Evolutionary conservation across 2,113 vertebrate genomes (phyloP), one percentile per base, ranked within the genome.

Genomic region (Catharus bicknelli): DNA sequence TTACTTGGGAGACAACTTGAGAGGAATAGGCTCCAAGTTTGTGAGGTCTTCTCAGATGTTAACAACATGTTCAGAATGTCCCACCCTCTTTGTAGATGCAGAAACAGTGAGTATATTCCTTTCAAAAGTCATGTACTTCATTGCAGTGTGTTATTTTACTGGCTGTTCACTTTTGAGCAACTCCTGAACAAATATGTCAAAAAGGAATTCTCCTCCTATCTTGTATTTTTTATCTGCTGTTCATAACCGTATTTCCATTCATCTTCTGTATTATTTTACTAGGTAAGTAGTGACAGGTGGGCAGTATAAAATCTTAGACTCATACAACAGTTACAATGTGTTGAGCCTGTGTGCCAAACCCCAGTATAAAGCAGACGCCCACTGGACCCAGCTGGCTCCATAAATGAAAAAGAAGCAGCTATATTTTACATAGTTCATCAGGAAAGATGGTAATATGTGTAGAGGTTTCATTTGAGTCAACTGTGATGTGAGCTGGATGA

Each of bases 1-100:
- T 91, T 99, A 99, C 95, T 98, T 99, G 38, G 99, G 99, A 47
- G 99, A 99, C 79, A 98, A 99, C 64, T 97, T 99, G 74, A 98
- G 99, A 78, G 99, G 99, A 77, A 99, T 99, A 57, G 99, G 99
- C 38, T 98, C 99, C 88, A 99, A 99, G 96, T 99, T 99, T 93
- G 98, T 99, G 86, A 98, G 98, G 92, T 99, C 99, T n/a, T 99
- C 99, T 36, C 99, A 99, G 93, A 99, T 99, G 98, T 95, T 99
- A 61, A 99, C 98, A 27, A 97, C 98, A 15, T 99, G 99, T 93
- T 99, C 99, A 3, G 99, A 99, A 83, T 99, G 99, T 88, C 99
- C 99, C 5, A 99, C 99, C 0, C 98, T 99, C 77, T 99, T 99
- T 63, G 98, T 99, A 64, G 99, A 99, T 86, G 99, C 99, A 4